Conservation (phyloP, 2,113 vertebrate genomes). For the Misgurnus mizolepis region DNA sequence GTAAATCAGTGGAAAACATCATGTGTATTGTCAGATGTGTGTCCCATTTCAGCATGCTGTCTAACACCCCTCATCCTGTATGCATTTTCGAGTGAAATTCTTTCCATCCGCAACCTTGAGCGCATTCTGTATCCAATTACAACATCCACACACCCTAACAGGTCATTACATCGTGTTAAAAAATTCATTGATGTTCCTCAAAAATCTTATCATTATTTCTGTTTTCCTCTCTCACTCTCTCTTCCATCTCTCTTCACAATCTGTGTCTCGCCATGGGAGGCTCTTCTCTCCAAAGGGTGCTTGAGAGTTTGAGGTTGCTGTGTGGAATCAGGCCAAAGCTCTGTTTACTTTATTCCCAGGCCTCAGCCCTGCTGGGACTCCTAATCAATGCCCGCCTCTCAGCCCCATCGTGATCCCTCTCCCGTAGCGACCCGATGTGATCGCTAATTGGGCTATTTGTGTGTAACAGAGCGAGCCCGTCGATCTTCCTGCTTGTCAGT, state of each 20-base stretch:
- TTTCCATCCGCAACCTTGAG: not conserved
- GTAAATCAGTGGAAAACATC: not conserved
- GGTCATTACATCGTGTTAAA: not conserved
- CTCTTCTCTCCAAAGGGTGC: constrained; percentile 31
- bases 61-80: not conserved
- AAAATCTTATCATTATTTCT: constrained; percentile 42
- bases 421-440: constrained; percentile 39
- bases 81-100: not conserved
- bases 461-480: constrained; percentile 20
- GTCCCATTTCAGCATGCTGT: not conserved
- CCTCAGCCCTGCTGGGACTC: constrained; percentile 25
- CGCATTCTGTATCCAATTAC: not conserved
- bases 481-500: constrained; percentile 13
- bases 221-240: constrained; percentile 39
- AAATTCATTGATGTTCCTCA: constrained; percentile 9
- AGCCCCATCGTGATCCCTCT: constrained; percentile 28
- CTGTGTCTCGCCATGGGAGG: constrained; percentile 37
- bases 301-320: constrained; percentile 23
- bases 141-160: not conserved
- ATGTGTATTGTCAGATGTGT: not conserved
- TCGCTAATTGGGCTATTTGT: constrained; percentile 49
- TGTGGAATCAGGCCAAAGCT: constrained; percentile 37
- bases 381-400: constrained; percentile 46
- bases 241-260: constrained; percentile 41
- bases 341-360: constrained; percentile 44